Conservation (phyloP, 2,888 invertebrate species). For the Caenorhabditis macrosperma region DNA sequence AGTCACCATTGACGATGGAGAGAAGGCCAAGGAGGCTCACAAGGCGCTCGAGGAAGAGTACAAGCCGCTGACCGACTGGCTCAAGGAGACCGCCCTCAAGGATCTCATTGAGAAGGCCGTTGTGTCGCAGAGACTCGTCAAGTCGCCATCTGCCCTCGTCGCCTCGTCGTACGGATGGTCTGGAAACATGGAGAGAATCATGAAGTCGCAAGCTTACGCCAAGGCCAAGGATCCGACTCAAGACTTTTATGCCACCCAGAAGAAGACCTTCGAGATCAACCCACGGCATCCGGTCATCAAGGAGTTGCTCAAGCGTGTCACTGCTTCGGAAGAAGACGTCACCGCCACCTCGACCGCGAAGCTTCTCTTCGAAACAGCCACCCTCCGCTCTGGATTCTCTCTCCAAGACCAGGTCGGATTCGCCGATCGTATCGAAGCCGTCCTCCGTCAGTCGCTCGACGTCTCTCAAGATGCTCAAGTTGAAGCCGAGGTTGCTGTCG, state of each 20-base stretch:
- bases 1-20: slow-evolving; percentile 78
- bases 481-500: slow-evolving; percentile 81
- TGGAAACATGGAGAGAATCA: slow-evolving; percentile 98
- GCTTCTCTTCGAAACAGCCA: slow-evolving; percentile 93
- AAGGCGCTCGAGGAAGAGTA: slow-evolving; percentile 88
- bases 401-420: slow-evolving; percentile 88
- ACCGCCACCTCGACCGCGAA: slow-evolving; percentile 89
- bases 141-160: slow-evolving; percentile 95
- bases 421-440: slow-evolving; percentile 91
- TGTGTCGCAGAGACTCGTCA: slow-evolving; percentile 90
- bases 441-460: slow-evolving; percentile 85
- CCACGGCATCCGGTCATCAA: slow-evolving; percentile 95
- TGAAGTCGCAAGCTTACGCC: slow-evolving; percentile 92
- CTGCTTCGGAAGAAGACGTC: slow-evolving; percentile 87
- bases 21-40: slow-evolving; percentile 84
- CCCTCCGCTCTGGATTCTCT: slow-evolving; percentile 94
- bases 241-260: slow-evolving; percentile 87
- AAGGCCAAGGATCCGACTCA: slow-evolving; percentile 94
- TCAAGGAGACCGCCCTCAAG: slow-evolving; percentile 86
- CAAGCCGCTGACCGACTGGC: slow-evolving; percentile 93
- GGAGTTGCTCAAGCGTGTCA: slow-evolving; percentile 90
- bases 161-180: slow-evolving; percentile 98
- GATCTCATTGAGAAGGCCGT: slow-evolving; percentile 86
- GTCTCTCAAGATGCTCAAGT: slow-evolving; percentile 80
- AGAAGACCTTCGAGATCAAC: slow-evolving; percentile 97